These are phyloP conservation scores for Chionodraco myersi DNA, from an alignment of 2,113 vertebrate genomes.

Conservation along the genomic window DNA sequence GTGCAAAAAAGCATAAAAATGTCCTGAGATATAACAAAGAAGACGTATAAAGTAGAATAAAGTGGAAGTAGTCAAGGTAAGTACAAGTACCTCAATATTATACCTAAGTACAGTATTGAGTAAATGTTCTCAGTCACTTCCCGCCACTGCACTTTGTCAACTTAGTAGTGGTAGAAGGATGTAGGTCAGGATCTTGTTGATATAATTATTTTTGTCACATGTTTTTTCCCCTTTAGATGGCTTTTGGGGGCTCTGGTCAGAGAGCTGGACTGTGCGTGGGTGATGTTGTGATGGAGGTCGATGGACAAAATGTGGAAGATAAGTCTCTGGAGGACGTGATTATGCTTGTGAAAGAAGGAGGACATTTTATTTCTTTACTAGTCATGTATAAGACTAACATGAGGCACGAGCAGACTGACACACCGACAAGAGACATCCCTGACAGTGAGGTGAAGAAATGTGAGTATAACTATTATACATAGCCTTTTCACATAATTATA, in stretches of 20 bases:
- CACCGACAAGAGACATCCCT: slow-evolving; percentile 20
- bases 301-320: slow-evolving; percentile 81
- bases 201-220: slow-evolving; percentile 4
- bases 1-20: too few relatives aligned
- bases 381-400: slow-evolving; percentile 56
- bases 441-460: slow-evolving; percentile 54
- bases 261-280: slow-evolving; percentile 80
- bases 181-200: neutral
- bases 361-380: slow-evolving; percentile 63
- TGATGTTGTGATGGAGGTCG: slow-evolving; percentile 85
- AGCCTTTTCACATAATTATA: neutral
- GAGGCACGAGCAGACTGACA: slow-evolving; percentile 34
- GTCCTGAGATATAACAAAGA: too few relatives aligned
- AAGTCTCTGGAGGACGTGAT: slow-evolving; percentile 78
- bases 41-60: too few relatives aligned
- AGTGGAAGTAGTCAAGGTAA: too few relatives aligned
- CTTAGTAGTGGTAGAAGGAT: neutral
- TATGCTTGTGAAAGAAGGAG: slow-evolving; percentile 71
- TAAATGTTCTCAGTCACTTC: too few relatives aligned
- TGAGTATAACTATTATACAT: neutral
- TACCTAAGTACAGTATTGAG: too few relatives aligned
- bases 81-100: too few relatives aligned
- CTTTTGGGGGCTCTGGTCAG: slow-evolving; percentile 77
- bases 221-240: slow-evolving; percentile 72
- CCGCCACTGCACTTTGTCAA: too few relatives aligned